These are phyloP conservation scores for Chelon labrosus DNA, from an alignment of 2,797 vertebrate species.

Conservation along the genomic window DNA sequence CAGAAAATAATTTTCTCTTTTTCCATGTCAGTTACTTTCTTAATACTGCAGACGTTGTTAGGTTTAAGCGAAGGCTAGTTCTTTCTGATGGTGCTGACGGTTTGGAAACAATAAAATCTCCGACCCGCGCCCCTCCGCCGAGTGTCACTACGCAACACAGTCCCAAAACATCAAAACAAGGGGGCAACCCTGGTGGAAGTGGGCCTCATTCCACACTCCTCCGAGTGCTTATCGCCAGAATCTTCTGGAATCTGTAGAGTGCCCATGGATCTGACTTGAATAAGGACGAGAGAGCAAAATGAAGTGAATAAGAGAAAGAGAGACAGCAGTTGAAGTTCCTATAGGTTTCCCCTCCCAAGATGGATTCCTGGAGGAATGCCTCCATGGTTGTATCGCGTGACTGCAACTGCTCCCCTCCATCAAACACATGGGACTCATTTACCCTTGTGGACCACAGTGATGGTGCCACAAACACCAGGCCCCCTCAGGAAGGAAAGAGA, in stretches of 20 bases:
- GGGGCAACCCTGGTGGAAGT: constrained; percentile 68
- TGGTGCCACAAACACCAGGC: constrained; percentile 83
- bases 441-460: constrained; percentile 79
- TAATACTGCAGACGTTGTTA: constrained; percentile 56
- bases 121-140: constrained; percentile 45
- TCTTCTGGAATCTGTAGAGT: constrained; percentile 72
- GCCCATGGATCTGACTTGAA: constrained; percentile 61
- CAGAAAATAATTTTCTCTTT: constrained; percentile 60
- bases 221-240: constrained; percentile 70
- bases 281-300: constrained; percentile 46
- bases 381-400: constrained; percentile 82
- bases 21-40: constrained; percentile 60
- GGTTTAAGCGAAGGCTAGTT: constrained; percentile 58
- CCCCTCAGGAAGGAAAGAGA: constrained; percentile 66
- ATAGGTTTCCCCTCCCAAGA: constrained; percentile 68
- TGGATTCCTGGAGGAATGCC: constrained; percentile 82
- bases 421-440: constrained; percentile 87
- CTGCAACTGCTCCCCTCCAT: constrained; percentile 79
- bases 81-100: constrained; percentile 62
- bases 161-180: constrained; percentile 81
- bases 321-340: constrained; percentile 51
- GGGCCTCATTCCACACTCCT: constrained; percentile 64
- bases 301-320: constrained; percentile 52
- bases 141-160: constrained; percentile 81
- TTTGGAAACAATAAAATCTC: constrained; percentile 80